Evolutionary conservation across 2,888 invertebrate genomes (phyloP), one percentile per base, ranked within the genome.

Genomic region (Lasioglossum figueresi): DNA sequence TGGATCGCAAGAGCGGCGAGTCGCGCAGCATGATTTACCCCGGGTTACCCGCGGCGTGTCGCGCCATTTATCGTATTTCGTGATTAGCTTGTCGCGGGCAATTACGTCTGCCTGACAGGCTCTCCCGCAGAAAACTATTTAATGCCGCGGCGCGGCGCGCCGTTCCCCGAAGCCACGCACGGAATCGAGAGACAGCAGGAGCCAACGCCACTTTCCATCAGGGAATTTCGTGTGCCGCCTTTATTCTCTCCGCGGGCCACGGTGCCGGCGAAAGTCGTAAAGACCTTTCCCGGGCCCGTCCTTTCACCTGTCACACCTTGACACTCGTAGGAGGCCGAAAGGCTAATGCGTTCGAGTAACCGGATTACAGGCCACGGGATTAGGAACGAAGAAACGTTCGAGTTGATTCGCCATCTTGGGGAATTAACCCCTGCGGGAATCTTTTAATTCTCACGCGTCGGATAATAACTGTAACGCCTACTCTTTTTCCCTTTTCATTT

Each of bases 281-380:
- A 80, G 72, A 52, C 59, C 82, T 77, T 81, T 88, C 80, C 59
- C 63, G 59, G 68, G 40, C 45, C 77, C 70, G 86, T 79, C 89
- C 88, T 85, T 89, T 89, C 88, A 89, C 86, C 90, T 90, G 90
- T 90, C 90, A 90, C 79, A 84, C 84, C 87, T 87, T 85, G 87
- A 87, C 86, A 84, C 76, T 90, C 87, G 87, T 83, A 83, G 88
- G 84, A 85, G 88, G 86, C 73, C 83, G 80, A 86, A 72, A 83
- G 74, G 84, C 80, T 90, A 84, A 88, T 85, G 83, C 86, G 83
- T 86, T 76, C 87, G 86, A 85, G 78, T 89, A 90, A 88, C 84
- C 90, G 90, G 90, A 90, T 90, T 87, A 87, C 86, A 78, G 80
- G 12, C 45, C 59, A 71, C 82, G 84, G 72, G 90, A 90, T 90